Percentiles rank a stretch among this genome's conserved stretches.
These are phyloP conservation scores for Pocillopora verrucosa DNA, from an alignment of 64 coral and sea anemone genomes.

Conservation along the genomic window DNA sequence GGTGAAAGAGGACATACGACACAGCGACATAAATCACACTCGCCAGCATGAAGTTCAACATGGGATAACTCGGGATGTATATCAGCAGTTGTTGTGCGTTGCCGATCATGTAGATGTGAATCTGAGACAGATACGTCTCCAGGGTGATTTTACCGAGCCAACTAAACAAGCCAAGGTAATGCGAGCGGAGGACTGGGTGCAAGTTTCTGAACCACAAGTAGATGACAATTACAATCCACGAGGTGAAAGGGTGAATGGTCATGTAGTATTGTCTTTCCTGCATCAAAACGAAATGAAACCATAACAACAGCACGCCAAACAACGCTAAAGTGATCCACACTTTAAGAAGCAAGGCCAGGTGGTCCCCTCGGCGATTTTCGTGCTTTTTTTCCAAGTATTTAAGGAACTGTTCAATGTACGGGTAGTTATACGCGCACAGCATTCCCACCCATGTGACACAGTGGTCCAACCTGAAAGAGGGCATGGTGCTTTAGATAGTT, in stretches of 20 bases:
- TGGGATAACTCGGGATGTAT: slow-evolving; percentile 85
- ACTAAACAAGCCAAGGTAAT: slow-evolving; percentile 83
- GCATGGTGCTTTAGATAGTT: neutral
- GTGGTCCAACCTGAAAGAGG: slow-evolving; percentile 78
- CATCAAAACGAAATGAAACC: slow-evolving; percentile 76
- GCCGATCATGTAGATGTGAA: slow-evolving; percentile 98
- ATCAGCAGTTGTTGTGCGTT: slow-evolving; percentile 73
- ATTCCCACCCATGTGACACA: slow-evolving; percentile 92
- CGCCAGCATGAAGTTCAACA: slow-evolving; percentile 92
- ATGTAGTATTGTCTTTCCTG: slow-evolving; percentile 76
- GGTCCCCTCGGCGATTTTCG: slow-evolving; percentile 38
- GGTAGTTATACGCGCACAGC: slow-evolving; percentile 97
- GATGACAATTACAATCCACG: slow-evolving; percentile 72
- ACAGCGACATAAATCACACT: slow-evolving; percentile 73
- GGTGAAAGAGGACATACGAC: slow-evolving; percentile 90
- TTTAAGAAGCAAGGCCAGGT: slow-evolving; percentile 59
- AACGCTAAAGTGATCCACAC: slow-evolving; percentile 52
- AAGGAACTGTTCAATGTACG: slow-evolving; percentile 86
- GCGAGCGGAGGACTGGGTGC: slow-evolving; percentile 65
- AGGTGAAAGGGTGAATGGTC: slow-evolving; percentile 80
- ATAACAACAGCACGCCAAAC: slow-evolving; percentile 43
- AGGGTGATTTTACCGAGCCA: slow-evolving; percentile 97
- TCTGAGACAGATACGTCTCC: slow-evolving; percentile 93
- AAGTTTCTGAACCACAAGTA: slow-evolving; percentile 91
- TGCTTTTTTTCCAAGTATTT: slow-evolving; percentile 81